Base-by-base conservation (phyloP, 2,888 invertebrate genomes). In the Nomada fabriciana region DNA sequence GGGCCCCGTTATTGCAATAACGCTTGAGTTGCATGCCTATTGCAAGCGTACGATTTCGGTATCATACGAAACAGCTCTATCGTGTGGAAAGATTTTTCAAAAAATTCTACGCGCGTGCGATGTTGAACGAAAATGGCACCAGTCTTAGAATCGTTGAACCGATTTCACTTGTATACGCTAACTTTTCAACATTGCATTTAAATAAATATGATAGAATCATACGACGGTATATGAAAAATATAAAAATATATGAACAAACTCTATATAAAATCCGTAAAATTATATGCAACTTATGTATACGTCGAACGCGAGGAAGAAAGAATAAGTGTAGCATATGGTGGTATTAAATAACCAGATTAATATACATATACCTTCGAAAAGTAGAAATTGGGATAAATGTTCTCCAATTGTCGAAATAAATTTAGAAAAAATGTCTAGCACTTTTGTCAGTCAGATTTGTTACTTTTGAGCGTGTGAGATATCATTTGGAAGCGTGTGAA, bases 61-160 rank as follows among this genome's bases (percentile, higher is more conserved):
- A 36, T 25, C 47, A 52, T 59, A 57, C 23, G 36, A 42, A 55
- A 63, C 23, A 15, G 18, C 18, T 65, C 36, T 25, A 25, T n/a
- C 18, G 47, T 15, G 9, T 29, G 11, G 29, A 68, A 64, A 53
- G 53, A 11, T 71, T 53, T 50, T 68, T 25, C 18, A 43, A 36
- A 52, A 52, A 55, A 60, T 52, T 55, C 36, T 74, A 52, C 20
- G 61, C 20, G 36, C 57, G 36, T 47, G 64, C 68, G 25, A 25
- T 63, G 59, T 47, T 67, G 42, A 65, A 83, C 11, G 42, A 75
- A 76, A 79, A 87, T 87, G 88, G 86, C 86, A 87, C 80, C 80
- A 72, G 69, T 79, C 72, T 69, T 76, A 71, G 68, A 78, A 83
- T 57, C 29, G 74, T 36, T 73, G 36, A 81, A 81, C 60, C 61